phyloP scores from a whole-genome alignment of 2,888 invertebrate species.

The Rotaria macrura region DNA sequence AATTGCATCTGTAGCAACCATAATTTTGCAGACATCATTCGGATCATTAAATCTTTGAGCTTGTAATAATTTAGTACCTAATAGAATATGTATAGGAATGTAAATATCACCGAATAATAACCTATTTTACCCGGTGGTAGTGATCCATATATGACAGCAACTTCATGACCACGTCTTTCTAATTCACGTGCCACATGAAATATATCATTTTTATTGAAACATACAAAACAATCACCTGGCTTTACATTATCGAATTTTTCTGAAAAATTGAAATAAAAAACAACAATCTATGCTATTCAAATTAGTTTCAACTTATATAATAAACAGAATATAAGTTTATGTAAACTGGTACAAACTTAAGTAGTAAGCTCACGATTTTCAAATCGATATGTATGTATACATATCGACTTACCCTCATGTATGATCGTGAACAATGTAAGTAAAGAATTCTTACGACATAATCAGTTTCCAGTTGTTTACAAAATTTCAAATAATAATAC shows the following conservation, averaged over 20 bases:
- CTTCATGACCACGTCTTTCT: slow-evolving; percentile 66
- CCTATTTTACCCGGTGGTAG: slow-evolving; percentile 69
- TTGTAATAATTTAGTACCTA: slow-evolving; percentile 64
- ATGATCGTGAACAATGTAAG: too few relatives aligned
- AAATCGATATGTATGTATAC: too few relatives aligned
- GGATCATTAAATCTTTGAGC: slow-evolving; percentile 95
- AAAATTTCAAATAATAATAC: too few relatives aligned
- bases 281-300: too few relatives aligned
- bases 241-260: slow-evolving; percentile 65
- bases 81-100: background rate
- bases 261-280: slow-evolving; percentile 48
- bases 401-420: too few relatives aligned
- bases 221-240: slow-evolving; percentile 96
- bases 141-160: slow-evolving; percentile 96
- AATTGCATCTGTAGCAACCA: slow-evolving; percentile 96
- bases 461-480: too few relatives aligned
- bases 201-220: slow-evolving; percentile 92
- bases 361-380: too few relatives aligned
- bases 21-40: slow-evolving; percentile 63
- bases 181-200: slow-evolving; percentile 70
- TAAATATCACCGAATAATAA: too few relatives aligned
- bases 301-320: too few relatives aligned
- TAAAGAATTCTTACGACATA: too few relatives aligned
- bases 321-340: too few relatives aligned
- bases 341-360: too few relatives aligned